phyloP scores from a whole-genome alignment of 30 jellyfish, hydroid and myxozoan genomes.

The Hydractinia symbiolongicarpus region DNA sequence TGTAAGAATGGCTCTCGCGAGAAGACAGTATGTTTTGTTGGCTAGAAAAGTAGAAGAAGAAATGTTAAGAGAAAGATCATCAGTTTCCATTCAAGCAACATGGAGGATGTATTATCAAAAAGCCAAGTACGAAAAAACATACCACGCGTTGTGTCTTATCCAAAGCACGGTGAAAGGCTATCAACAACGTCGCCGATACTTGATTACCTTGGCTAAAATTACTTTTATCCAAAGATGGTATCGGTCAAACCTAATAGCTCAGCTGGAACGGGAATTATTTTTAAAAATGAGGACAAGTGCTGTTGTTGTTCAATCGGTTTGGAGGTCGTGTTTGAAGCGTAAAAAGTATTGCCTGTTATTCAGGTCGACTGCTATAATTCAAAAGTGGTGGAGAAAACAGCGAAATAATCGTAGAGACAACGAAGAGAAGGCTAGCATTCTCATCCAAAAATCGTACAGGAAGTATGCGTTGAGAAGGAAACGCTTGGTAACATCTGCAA shows the following conservation, averaged over 20 bases:
- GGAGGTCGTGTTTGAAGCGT: background rate
- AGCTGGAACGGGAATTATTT: no score
- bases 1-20: slow-evolving; percentile 15
- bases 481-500: background rate
- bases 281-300: no score
- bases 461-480: slow-evolving; percentile 20
- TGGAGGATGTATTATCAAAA: slow-evolving; percentile 4
- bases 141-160: no score
- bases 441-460: slow-evolving; percentile 36
- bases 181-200: no score
- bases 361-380: background rate
- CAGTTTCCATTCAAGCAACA: slow-evolving; percentile 4
- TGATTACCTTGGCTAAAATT: no score
- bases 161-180: no score
- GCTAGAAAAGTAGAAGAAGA: background rate
- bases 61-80: background rate
- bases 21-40: background rate
- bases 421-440: slow-evolving; percentile 25
- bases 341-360: background rate
- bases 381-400: slow-evolving; percentile 11
- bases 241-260: no score
- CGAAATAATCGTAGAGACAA: background rate
- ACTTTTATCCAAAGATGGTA: no score
- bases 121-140: background rate
- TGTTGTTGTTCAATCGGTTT: background rate